Base-by-base conservation (phyloP, 2,797 vertebrate species). In the Lepilemur septentrionalis region DNA sequence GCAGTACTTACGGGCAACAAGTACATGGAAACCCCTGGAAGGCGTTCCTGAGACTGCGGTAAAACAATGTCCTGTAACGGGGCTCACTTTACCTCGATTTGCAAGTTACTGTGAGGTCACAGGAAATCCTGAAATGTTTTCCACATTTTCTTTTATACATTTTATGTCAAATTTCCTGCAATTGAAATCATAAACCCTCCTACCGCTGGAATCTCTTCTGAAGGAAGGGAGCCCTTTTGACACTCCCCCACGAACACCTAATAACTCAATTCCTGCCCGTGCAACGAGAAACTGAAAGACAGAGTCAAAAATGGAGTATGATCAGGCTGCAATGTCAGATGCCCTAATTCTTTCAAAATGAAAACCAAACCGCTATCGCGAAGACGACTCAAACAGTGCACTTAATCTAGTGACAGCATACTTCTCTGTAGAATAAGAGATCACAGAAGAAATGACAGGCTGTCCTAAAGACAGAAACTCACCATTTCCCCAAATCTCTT, bases 81-180 rank as follows among this genome's bases (percentile, higher is more conserved):
- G 69, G 97, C 96, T 98, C 97, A 97, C 35, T 5, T 97, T 98
- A 97, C 97, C 88, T 67, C 61, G 95, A 97, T 96, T 97, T 97
- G 96, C 96, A 94, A 98, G 98, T 97, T 96, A 97, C 96, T 97
- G 94, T 98, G 97, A 97, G 96, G 97, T 98, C 97, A 98, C 97
- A 97, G 97, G 97, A 97, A 98, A 98, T 97, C 97, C 94, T 43
- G 90, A 97, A 98, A 97, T 96, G 84, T 96, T 97, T 98, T 97
- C 93, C 89, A 59, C 87, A 97, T 98, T 98, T 94, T 97, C 90
- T 96, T 94, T 97, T 95, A 90, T 96, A 97, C 81, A 97, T 96
- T 96, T 94, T 97, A 96, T 93, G 97, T 97, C 93, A 96, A 97
- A 89, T 97, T 98, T 91, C 91, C 94, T 98, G 81, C 91, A 97